phyloP scores from a whole-genome alignment of 2,888 invertebrate species.

The Podabrus alpinus region DNA sequence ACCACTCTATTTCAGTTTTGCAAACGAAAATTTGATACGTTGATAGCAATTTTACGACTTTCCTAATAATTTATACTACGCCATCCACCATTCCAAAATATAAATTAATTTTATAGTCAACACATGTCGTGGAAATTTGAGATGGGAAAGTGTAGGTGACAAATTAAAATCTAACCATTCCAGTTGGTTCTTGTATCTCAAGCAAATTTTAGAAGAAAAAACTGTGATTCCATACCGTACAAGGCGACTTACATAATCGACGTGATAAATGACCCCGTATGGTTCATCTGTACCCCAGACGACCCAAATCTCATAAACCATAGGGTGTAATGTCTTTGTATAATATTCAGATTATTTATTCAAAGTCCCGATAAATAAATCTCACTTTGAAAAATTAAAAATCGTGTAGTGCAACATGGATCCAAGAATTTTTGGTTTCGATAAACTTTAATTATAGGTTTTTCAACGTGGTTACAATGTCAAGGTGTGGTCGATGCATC shows the following conservation, averaged over 20 bases:
- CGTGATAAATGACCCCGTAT: conserved; percentile 32
- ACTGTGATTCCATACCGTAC: background rate
- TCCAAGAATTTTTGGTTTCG: background rate
- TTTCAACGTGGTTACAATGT: conserved; percentile 18
- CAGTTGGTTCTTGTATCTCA: background rate
- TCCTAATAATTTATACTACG: background rate
- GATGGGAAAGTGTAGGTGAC: background rate
- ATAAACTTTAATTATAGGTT: conserved; percentile 25
- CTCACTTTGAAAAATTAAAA: conserved; percentile 3
- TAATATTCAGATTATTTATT: conserved; percentile 27
- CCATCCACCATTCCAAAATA: background rate
- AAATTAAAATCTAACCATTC: background rate
- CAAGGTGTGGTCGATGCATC: conserved; percentile 31
- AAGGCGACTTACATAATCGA: conserved; percentile 20
- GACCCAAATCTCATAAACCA: conserved; percentile 28
- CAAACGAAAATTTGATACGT: background rate
- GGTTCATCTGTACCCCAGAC: conserved; percentile 33
- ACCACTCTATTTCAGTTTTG: background rate
- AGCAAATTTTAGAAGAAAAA: background rate
- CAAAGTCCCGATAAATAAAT: conserved; percentile 18
- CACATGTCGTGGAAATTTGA: background rate
- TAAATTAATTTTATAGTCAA: background rate
- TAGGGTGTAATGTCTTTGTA: conserved; percentile 28
- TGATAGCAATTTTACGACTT: background rate
- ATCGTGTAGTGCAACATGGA: background rate